Conservation (phyloP, 2,888 invertebrate genomes). For the Dastarcus helophoroides region DNA sequence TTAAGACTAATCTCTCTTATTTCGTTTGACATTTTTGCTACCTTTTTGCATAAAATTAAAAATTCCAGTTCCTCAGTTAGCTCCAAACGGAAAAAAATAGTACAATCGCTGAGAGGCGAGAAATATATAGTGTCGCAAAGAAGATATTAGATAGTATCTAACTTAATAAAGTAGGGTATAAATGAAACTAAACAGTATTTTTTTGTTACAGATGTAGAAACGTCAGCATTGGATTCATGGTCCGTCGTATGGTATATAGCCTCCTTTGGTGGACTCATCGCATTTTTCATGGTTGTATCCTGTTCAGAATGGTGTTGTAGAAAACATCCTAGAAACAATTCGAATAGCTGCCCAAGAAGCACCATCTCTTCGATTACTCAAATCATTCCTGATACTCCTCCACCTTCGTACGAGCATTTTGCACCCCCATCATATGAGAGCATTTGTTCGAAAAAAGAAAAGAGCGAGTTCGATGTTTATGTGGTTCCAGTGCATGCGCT, state of each 20-base stretch:
- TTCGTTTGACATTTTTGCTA: too few species aligned
- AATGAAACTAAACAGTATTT: too few species aligned
- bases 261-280: conserved; percentile 44
- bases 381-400: conserved; percentile 35
- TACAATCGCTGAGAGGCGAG: too few species aligned
- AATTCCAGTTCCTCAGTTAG: too few species aligned
- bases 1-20: too few species aligned
- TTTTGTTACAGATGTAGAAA: conserved; percentile 19
- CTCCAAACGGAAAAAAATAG: too few species aligned
- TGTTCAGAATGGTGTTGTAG: conserved; percentile 47
- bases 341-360: conserved; percentile 26
- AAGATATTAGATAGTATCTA: too few species aligned
- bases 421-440: conserved; percentile 46
- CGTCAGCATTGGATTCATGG: conserved; percentile 38
- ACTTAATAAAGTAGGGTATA: too few species aligned
- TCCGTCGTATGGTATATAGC: conserved; percentile 48
- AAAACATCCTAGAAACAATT: conserved; percentile 17
- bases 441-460: conserved; percentile 31
- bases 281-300: conserved; percentile 44
- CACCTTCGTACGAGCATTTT: conserved; percentile 45
- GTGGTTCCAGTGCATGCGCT: conserved; percentile 39
- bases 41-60: too few species aligned
- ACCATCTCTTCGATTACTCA: conserved; percentile 21
- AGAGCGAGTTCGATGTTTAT: conserved; percentile 38
- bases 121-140: too few species aligned